Base-by-base conservation (phyloP, 2,113 vertebrate species). In the Isurus oxyrinchus region DNA sequence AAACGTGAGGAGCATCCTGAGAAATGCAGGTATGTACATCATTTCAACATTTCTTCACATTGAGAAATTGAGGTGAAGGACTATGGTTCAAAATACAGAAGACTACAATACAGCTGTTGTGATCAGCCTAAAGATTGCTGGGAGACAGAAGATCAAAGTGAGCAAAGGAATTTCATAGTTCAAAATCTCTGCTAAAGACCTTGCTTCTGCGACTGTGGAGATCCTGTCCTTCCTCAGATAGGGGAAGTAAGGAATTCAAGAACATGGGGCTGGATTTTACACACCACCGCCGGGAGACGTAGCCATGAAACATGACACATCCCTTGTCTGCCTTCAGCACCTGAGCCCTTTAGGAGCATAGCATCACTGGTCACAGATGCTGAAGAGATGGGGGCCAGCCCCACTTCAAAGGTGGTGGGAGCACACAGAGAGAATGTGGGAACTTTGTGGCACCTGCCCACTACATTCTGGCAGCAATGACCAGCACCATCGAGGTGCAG, bases 1-100 rank as follows among this genome's bases (percentile, higher is more conserved):
- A 99, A 99, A 96, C 97, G 99, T 96, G 99, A 99, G 96, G 99
- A 99, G 84, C 99, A 99, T 96, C 99, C 99, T 91, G 99, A 99
- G 97, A 99, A 99, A 97, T 99, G 99, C 99, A 99, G 99, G 99
- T 99, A 98, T 14, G 25, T 72, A 55, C 94, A 69, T 13, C 53
- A 25, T 69, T 95, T 95, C 66, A 76, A 16, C 14, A 1, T 53
- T 49, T 25, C 35, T 5, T 44, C 23, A 55, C n/a, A 40, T n/a
- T 63, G 59, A 31, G 59, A 61, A 63, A 63, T 63, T 6, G 6
- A 40, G 55, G 90, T 93, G 35, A 61, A 61, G 14, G 10, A 13
- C 35, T n/a, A n/a, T 93, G 57, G 27, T 19, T 61, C 16, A 40
- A 21, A 40, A n/a, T 66, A 23, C 90, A 94, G 16, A 40, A 94